Evolutionary conservation across 2,888 invertebrate species (phyloP), one percentile per base, ranked within the genome.

Genomic region (Pimpla rufipes): DNA sequence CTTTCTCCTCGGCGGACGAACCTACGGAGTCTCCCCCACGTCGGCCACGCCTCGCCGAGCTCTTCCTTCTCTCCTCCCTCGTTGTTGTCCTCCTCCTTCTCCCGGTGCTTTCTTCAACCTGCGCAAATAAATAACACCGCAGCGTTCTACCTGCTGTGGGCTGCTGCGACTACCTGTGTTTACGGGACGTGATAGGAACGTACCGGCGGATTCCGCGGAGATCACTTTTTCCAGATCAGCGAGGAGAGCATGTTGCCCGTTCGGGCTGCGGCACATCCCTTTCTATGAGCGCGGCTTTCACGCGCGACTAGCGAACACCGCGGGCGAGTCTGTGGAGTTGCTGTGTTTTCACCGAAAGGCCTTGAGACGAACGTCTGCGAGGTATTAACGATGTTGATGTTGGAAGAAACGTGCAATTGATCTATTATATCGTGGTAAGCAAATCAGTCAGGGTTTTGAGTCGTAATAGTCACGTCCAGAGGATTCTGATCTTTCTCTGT

Each of bases 1-100:
- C 92, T 92, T 92, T 92, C 92, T 90, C 91, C 86, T 62, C 81
- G 74, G 67, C 78, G 57, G 1, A 82, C 78, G n/a, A n/a, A n/a
- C 76, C 68, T 71, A 74, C 64, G 71, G 79, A 79, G 79, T 82
- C 79, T 79, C 62, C 81, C 52, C 37, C 67, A n/a, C n/a, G 50
- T 73, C 74, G 76, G 68, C 86, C 84, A 85, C 86, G 83, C 86
- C 83, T 80, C 74, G 45, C n/a, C n/a, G n/a, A n/a, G n/a, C 70
- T 73, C 50, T 67, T 66, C 66, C 11, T 42, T 50, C 59, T 62
- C 57, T 42, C 66, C 18, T 37, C 45, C 11, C 55, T 50, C 42
- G 76, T 18, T 66, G 62, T 50, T 37, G 47, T 18, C 21, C 16
- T 45, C 18, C 18, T n/a, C n/a, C n/a, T n/a, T n/a, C n/a, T n/a